phyloP scores from a whole-genome alignment of 2,888 invertebrate genomes.

The Eulithis prunata region DNA sequence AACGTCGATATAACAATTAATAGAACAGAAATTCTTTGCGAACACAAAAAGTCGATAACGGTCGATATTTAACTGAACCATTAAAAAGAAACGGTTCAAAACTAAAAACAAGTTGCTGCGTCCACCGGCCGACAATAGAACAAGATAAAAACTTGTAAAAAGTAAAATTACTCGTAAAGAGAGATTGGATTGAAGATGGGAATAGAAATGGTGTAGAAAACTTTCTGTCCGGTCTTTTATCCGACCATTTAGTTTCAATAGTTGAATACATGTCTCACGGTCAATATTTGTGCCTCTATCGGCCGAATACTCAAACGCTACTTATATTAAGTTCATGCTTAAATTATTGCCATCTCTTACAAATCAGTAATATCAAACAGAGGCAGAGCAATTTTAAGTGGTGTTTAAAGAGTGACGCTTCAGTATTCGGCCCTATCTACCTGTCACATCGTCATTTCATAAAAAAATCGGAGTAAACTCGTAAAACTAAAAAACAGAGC shows the following conservation, averaged over 20 bases:
- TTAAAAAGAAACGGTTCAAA: constrained; percentile 63
- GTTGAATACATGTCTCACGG: too few species aligned
- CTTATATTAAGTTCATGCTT: too few species aligned
- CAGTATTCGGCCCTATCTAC: too few species aligned
- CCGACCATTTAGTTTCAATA: neutral
- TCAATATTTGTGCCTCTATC: too few species aligned
- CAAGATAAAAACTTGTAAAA: constrained; percentile 47
- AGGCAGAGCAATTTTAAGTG: too few species aligned
- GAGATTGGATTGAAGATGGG: constrained; percentile 52
- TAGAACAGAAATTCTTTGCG: constrained; percentile 42
- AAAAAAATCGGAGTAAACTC: too few species aligned
- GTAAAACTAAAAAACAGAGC: too few species aligned
- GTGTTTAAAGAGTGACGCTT: too few species aligned
- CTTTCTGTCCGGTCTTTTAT: constrained; percentile 13
- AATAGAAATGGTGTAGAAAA: neutral
- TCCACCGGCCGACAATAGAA: constrained; percentile 54
- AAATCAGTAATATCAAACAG: too few species aligned
- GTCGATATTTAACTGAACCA: constrained; percentile 62
- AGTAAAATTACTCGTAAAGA: constrained; percentile 51
- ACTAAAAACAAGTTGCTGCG: constrained; percentile 61
- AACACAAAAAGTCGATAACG: constrained; percentile 56
- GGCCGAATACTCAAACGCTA: too few species aligned
- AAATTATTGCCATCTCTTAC: too few species aligned
- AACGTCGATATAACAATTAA: constrained; percentile 36
- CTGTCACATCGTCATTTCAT: too few species aligned